Conservation (phyloP, 2,888 invertebrate genomes). For the Ptychoptera contaminata region DNA sequence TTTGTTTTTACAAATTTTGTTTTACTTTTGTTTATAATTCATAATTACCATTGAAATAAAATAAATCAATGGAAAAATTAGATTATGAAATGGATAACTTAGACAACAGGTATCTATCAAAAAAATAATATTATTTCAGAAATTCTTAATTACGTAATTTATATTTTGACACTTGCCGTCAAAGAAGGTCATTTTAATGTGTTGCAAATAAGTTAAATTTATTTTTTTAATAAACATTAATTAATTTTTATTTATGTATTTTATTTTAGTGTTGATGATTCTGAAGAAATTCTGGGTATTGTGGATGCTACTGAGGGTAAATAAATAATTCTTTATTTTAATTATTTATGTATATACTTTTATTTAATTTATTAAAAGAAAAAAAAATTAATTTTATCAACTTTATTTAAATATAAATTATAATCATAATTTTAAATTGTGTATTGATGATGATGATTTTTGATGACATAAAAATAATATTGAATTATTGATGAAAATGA, state of each 20-base stretch:
- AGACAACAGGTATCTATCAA: not conserved
- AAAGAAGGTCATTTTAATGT: not conserved
- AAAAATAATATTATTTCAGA: not conserved
- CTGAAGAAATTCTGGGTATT: not conserved
- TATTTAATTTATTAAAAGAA: too few relatives aligned
- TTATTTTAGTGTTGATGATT: not conserved
- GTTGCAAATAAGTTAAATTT: not conserved
- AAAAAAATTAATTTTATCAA: too few relatives aligned
- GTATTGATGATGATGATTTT: too few relatives aligned
- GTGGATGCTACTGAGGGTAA: too few relatives aligned
- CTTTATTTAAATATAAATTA: too few relatives aligned
- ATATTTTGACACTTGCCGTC: not conserved
- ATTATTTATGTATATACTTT: too few relatives aligned
- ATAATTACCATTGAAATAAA: constrained; percentile 7
- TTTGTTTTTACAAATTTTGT: constrained; percentile 12
- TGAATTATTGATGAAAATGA: not conserved
- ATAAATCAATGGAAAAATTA: constrained; percentile 1
- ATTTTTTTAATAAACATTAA: not conserved
- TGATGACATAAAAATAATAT: too few relatives aligned
- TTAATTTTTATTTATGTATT: not conserved
- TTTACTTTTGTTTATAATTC: constrained; percentile 3
- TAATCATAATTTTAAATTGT: too few relatives aligned
- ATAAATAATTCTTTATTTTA: too few relatives aligned
- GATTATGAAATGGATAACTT: constrained; percentile 1
- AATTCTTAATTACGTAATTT: not conserved